Percentiles rank a stretch among this genome's conserved stretches.
phyloP scores from a whole-genome alignment of 2,888 invertebrate genomes.

The Pseudolycoriella hygida region DNA sequence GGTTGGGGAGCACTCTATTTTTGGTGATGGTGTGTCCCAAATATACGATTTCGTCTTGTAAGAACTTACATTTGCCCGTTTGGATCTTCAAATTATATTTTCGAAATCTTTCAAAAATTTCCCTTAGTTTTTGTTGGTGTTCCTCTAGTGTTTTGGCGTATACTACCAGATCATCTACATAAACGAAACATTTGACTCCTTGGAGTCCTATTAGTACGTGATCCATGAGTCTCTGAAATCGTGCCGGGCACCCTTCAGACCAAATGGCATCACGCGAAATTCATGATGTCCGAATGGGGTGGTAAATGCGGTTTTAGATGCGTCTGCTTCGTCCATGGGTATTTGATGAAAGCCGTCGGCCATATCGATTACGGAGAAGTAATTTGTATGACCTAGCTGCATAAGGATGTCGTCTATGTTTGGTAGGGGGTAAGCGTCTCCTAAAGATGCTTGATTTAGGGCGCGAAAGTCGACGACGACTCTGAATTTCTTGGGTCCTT shows the following conservation, averaged over 20 bases:
- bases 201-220: not conserved
- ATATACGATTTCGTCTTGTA: conserved; percentile 11
- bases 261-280: conserved; percentile 8
- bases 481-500: too few relatives aligned
- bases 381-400: conserved; percentile 17
- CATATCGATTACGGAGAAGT: not conserved
- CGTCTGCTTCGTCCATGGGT: not conserved
- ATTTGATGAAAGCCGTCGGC: not conserved
- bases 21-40: conserved; percentile 17
- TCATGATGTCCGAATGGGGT: conserved; percentile 9
- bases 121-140: conserved; percentile 11
- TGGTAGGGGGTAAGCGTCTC: too few relatives aligned
- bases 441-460: too few relatives aligned
- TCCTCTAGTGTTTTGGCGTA: conserved; percentile 14
- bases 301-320: conserved; percentile 12
- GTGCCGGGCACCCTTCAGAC: conserved; percentile 6
- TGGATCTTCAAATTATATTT: conserved; percentile 14
- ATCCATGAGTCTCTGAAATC: conserved; percentile 8
- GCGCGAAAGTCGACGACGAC: too few relatives aligned
- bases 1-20: not conserved
- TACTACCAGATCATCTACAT: conserved; percentile 7
- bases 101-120: conserved; percentile 13
- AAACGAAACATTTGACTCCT: conserved; percentile 4
- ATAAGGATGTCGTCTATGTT: too few relatives aligned
- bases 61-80: conserved; percentile 14